Conservation (phyloP, 1,140 invertebrate species). For the Lepidostoma basale region DNA sequence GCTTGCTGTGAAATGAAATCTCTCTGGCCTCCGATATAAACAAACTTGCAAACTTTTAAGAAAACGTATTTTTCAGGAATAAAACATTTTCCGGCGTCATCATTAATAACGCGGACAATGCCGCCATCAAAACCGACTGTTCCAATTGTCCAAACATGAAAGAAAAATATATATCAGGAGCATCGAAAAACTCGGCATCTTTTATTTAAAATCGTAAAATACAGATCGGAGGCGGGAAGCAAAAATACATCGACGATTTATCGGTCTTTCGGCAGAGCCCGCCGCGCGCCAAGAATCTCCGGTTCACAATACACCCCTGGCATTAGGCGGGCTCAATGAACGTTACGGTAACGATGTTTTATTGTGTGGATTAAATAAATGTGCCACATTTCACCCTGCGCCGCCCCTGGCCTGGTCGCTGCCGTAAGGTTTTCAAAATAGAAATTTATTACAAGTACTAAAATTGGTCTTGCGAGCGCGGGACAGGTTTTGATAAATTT, state of each 20-base stretch:
- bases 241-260: constrained; percentile 32
- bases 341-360: constrained; percentile 38
- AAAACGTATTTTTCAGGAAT: neutral
- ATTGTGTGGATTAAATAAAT: constrained; percentile 42
- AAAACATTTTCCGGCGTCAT: constrained; percentile 20
- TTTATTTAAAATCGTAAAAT: constrained; percentile 28
- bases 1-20: too few species aligned
- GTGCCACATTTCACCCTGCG: constrained; percentile 34
- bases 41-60: too few species aligned
- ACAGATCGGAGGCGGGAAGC: neutral
- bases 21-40: too few species aligned
- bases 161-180: constrained; percentile 7
- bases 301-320: constrained; percentile 31
- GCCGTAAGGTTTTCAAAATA: constrained; percentile 25
- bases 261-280: constrained; percentile 15
- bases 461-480: neutral
- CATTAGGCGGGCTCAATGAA: constrained; percentile 26
- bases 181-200: constrained; percentile 14
- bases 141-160: constrained; percentile 28
- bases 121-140: constrained; percentile 10
- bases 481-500: constrained; percentile 1
- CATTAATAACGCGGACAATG: constrained; percentile 24
- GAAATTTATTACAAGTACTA: constrained; percentile 20
- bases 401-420: constrained; percentile 21
- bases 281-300: constrained; percentile 22